These are phyloP conservation scores for Struthidea cinerea DNA, from an alignment of 2,113 vertebrate genomes.

Conservation along the genomic window DNA sequence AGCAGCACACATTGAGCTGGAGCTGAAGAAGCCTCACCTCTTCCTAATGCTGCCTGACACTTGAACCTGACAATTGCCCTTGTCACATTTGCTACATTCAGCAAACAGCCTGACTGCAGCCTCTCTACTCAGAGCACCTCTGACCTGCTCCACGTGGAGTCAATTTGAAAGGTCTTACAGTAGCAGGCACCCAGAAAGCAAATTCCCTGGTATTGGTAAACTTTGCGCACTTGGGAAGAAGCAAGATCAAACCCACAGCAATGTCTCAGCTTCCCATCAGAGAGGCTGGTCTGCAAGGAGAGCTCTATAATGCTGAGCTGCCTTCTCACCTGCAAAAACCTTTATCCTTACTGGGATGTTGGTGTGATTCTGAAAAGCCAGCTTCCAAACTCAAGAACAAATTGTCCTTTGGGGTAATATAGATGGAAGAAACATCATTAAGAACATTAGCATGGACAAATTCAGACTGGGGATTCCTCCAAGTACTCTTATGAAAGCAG, in stretches of 20 bases:
- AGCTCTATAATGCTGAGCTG: accelerated
- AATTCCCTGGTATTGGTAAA: not conserved
- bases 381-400: not conserved
- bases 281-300: accelerated
- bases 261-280: not conserved
- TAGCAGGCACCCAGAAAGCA: not conserved
- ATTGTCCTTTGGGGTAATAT: not conserved
- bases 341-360: not conserved
- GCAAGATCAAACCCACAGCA: not conserved
- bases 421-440: not conserved
- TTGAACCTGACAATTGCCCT: not conserved
- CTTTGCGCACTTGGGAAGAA: not conserved
- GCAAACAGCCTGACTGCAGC: not conserved
- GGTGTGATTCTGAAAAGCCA: not conserved
- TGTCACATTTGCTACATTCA: not conserved
- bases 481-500: not conserved
- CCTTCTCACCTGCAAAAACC: not conserved
- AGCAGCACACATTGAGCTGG: accelerated
- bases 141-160: accelerated
- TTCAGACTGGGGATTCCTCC: not conserved
- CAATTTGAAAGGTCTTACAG: not conserved
- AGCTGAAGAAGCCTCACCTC: not conserved
- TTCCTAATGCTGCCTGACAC: not conserved
- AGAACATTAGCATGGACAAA: not conserved
- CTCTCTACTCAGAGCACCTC: accelerated